Conservation (phyloP, 1,140 invertebrate genomes). For the Drosophila santomea region DNA sequence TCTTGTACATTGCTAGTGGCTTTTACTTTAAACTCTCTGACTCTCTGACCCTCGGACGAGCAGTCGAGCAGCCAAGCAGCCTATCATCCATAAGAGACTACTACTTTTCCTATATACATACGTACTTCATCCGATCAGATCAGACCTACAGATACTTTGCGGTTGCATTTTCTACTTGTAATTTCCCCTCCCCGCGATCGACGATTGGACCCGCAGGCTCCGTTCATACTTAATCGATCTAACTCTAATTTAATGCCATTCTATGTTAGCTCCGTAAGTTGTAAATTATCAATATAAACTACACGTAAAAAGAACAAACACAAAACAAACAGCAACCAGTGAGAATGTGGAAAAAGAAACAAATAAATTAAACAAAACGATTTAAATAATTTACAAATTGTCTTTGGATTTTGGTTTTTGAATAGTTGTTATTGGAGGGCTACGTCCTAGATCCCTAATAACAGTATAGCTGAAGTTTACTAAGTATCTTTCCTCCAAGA, state of each 20-base stretch:
- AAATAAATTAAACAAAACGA: slow-evolving; percentile 75
- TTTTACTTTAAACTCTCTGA: slow-evolving; percentile 54
- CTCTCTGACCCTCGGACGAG: slow-evolving; percentile 14
- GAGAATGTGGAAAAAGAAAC: slow-evolving; percentile 77
- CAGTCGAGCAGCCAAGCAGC: neutral
- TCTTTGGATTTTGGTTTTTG: neutral
- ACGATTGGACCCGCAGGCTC: slow-evolving; percentile 38
- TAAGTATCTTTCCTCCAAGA: too few relatives aligned
- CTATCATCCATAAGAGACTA: slow-evolving; percentile 22
- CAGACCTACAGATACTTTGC: slow-evolving; percentile 56
- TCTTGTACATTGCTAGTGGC: slow-evolving; percentile 72
- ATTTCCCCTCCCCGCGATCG: slow-evolving; percentile 23
- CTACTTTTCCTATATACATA: slow-evolving; percentile 35
- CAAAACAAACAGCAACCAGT: slow-evolving; percentile 66
- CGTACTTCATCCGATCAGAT: slow-evolving; percentile 26
- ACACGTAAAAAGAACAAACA: slow-evolving; percentile 59
- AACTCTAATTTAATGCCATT: slow-evolving; percentile 81
- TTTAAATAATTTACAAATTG: slow-evolving; percentile 38
- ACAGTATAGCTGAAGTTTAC: too few relatives aligned
- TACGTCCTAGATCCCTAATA: too few relatives aligned
- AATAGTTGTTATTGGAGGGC: neutral
- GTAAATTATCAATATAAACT: slow-evolving; percentile 80
- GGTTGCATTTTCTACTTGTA: slow-evolving; percentile 52
- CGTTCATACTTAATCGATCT: slow-evolving; percentile 72
- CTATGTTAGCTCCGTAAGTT: slow-evolving; percentile 78